A percentile compares a stretch with the other conserved stretches of the same genome.
These are phyloP conservation scores for Lycocerus yunnanus DNA, from an alignment of 2,888 invertebrate species.

Conservation along the genomic window DNA sequence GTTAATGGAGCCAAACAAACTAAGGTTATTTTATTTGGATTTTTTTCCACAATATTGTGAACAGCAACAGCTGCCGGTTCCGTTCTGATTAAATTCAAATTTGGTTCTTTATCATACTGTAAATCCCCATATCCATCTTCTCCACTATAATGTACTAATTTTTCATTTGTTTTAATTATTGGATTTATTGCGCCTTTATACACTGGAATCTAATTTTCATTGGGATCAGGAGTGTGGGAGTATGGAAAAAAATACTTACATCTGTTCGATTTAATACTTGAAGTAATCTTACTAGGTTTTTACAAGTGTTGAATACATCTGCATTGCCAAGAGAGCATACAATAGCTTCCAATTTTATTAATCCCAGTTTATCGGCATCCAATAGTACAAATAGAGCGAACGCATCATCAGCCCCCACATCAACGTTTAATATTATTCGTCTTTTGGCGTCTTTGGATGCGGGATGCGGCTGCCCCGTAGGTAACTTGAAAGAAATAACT, in stretches of 20 bases:
- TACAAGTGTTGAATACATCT: constrained; percentile 65
- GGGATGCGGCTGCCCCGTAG: no score
- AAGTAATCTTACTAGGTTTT: constrained; percentile 71
- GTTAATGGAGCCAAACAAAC: constrained; percentile 77
- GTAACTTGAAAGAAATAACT: no score
- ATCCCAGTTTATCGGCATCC: constrained; percentile 55
- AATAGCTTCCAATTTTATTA: constrained; percentile 65
- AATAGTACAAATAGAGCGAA: constrained; percentile 63
- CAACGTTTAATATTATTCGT: constrained; percentile 62
- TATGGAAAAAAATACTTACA: constrained; percentile 55
- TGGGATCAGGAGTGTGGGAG: neutral
- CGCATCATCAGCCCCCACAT: constrained; percentile 68
- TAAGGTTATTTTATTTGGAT: constrained; percentile 63
- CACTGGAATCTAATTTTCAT: constrained; percentile 66
- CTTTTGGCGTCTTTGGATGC: neutral
- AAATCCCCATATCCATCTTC: constrained; percentile 74
- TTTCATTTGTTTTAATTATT: constrained; percentile 50
- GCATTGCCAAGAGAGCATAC: constrained; percentile 79
- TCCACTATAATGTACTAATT: constrained; percentile 62
- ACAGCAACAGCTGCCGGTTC: constrained; percentile 63
- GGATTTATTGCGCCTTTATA: constrained; percentile 65
- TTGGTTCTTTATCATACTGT: constrained; percentile 34
- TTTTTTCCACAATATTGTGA: constrained; percentile 61
- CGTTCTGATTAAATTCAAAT: constrained; percentile 38
- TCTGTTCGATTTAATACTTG: constrained; percentile 62